These are phyloP conservation scores for Melanotaenia maccullochi DNA, from an alignment of 2,797 vertebrate species.

Conservation along the genomic window DNA sequence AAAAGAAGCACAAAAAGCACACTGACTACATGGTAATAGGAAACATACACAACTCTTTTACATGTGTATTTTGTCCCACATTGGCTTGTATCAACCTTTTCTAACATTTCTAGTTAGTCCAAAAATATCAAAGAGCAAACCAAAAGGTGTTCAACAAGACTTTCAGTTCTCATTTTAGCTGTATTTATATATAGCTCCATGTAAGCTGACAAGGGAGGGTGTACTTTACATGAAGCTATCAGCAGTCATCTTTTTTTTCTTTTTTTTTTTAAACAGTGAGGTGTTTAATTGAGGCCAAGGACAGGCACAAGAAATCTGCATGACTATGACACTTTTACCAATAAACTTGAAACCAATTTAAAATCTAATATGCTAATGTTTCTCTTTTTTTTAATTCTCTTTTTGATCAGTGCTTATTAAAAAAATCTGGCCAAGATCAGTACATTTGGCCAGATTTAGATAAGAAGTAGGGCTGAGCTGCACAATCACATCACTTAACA, in stretches of 20 bases:
- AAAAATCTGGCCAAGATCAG: background rate
- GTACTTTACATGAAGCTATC: slow-evolving; percentile 14
- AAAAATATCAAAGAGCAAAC: slow-evolving; percentile 9
- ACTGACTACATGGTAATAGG: slow-evolving; percentile 8
- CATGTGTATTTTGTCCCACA: background rate
- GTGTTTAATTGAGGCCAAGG: slow-evolving; percentile 8
- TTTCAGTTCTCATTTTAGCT: slow-evolving; percentile 1
- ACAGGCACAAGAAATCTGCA: slow-evolving; percentile 2
- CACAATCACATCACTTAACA: background rate
- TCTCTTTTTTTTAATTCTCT: too few relatives aligned
- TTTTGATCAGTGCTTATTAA: background rate
- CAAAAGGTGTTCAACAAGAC: background rate
- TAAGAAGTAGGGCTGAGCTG: background rate
- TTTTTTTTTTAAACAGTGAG: background rate
- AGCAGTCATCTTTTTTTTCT: too few relatives aligned
- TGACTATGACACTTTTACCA: background rate
- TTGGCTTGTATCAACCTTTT: background rate
- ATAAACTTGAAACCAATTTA: background rate
- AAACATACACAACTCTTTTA: background rate
- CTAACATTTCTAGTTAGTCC: background rate
- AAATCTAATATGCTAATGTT: background rate
- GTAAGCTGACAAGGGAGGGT: background rate
- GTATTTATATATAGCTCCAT: background rate
- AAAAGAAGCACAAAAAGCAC: slow-evolving; percentile 23
- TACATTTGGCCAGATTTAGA: background rate